Conservation (phyloP, 1,140 invertebrate genomes). For the Helicoverpa armigera region DNA sequence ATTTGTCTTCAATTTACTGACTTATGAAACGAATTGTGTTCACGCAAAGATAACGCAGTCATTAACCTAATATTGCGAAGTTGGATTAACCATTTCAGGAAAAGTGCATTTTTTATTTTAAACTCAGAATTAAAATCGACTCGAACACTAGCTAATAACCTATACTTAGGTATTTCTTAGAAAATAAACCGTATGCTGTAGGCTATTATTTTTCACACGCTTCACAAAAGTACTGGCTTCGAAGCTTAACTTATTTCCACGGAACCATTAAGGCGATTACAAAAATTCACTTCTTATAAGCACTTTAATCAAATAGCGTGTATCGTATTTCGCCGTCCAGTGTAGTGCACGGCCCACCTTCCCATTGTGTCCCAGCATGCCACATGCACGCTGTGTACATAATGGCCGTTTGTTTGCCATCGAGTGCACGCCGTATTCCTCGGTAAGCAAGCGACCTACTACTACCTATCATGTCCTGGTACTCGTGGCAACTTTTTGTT, state of each 20-base stretch:
- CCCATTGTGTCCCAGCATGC: conserved; percentile 43
- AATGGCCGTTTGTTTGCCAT: conserved; percentile 33
- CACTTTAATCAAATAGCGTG: conserved; percentile 40
- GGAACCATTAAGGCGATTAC: conserved; percentile 37
- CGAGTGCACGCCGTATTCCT: conserved; percentile 10
- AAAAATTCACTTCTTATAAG: conserved; percentile 41
- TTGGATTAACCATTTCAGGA: too few relatives aligned
- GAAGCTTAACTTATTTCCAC: not conserved
- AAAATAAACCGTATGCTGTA: too few relatives aligned
- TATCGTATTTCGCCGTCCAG: conserved; percentile 41
- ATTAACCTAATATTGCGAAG: too few relatives aligned
- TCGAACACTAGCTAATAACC: conserved; percentile 11
- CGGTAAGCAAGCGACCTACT: conserved; percentile 31
- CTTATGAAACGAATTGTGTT: too few relatives aligned
- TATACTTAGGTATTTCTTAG: too few relatives aligned
- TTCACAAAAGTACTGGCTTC: not conserved
- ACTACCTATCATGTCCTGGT: conserved; percentile 38
- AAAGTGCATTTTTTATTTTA: too few relatives aligned
- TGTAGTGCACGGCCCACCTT: conserved; percentile 32
- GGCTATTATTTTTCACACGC: conserved; percentile 15
- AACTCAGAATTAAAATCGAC: not conserved
- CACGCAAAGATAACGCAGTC: too few relatives aligned
- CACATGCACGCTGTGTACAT: conserved; percentile 49
- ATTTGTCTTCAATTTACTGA: too few relatives aligned
- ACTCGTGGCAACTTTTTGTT: conserved; percentile 17